Base-by-base conservation (phyloP, 2,888 invertebrate species). In the Andricus curvator region DNA sequence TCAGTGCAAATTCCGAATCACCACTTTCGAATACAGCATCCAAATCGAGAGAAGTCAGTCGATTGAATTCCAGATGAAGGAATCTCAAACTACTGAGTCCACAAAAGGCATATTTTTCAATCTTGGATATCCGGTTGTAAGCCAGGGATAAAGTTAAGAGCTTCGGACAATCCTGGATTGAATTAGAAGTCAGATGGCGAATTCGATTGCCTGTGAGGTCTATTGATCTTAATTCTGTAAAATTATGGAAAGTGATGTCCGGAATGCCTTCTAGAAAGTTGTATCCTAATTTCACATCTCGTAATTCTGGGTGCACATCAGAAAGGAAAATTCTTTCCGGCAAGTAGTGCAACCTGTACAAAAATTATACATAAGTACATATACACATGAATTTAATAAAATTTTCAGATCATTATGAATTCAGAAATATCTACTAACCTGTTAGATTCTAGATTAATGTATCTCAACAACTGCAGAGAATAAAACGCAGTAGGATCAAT, bases 381-480 rank as follows among this genome's bases (percentile, higher is more conserved):
- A 13, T n/a, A n/a, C n/a, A n/a, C 4, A 44, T 15, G 13, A 44
- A 44, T 44, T 44, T 15, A 44, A 44, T 15, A 44, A 44, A 13
- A 13, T 15, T 13, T 15, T 44, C 4, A 4, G 44, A 48, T 29
- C 17, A 9, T 41, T 29, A 17, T 4, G 29, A 51, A 25, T 51
- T 51, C 29, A 17, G 1, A 5, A 44, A 4, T 13, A 22, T 37
- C 13, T 66, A 41, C 37, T 41, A 37, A 37, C n/a, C 85, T 66
- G 93, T 98, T 98, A 79, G 97, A 97, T 89, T 97, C 97, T 89
- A 98, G 93, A 92, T 98, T 98, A 80, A 98, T 94, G 93, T 97
- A 97, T 89, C 96, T 96, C 41, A 92, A 78, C 64, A 90, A 87
- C 15, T 88, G 86, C n/a, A 92, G 90, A 0, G 95, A 94, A 82